Evolutionary conservation across 1,140 invertebrate species (phyloP).

Genomic region (Andrena cerasifolii): DNA sequence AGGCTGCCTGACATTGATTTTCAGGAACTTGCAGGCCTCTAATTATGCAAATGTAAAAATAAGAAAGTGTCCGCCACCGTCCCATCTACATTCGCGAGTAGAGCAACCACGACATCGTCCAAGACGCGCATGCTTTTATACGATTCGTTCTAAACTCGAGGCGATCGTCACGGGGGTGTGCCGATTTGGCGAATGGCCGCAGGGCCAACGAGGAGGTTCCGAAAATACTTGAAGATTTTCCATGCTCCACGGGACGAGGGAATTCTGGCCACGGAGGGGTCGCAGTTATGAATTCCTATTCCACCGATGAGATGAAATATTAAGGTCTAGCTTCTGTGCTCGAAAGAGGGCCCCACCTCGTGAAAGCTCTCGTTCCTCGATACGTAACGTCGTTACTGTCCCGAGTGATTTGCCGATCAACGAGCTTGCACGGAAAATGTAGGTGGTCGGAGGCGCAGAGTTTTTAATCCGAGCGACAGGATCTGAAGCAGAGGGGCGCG

Average conservation of each 20-base stretch:
- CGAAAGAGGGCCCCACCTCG: constrained; percentile 59
- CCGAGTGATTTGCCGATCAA: too few relatives aligned
- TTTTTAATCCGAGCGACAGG: constrained; percentile 21
- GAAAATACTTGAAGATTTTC: constrained; percentile 43
- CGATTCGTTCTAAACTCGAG: constrained; percentile 31
- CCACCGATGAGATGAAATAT: constrained; percentile 78
- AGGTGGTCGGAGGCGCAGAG: background rate
- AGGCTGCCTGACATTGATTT: background rate
- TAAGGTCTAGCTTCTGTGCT: constrained; percentile 52
- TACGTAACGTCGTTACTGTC: constrained; percentile 71
- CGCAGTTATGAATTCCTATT: constrained; percentile 75
- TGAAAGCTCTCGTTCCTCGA: constrained; percentile 75
- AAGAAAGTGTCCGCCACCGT: constrained; percentile 1
- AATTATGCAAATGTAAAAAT: constrained; percentile 29
- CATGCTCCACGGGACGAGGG: constrained; percentile 6
- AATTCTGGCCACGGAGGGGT: constrained; percentile 19
- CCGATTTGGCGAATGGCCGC: constrained; percentile 34
- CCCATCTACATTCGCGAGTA: background rate
- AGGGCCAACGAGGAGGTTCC: constrained; percentile 1
- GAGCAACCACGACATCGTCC: too few relatives aligned
- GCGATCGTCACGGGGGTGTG: constrained; percentile 22
- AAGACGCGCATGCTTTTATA: background rate
- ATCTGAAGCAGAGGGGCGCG: background rate
- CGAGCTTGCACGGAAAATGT: background rate
- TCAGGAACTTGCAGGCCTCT: background rate